phyloP scores from a whole-genome alignment of 1,140 invertebrate species.

The Drosophila suzukii region DNA sequence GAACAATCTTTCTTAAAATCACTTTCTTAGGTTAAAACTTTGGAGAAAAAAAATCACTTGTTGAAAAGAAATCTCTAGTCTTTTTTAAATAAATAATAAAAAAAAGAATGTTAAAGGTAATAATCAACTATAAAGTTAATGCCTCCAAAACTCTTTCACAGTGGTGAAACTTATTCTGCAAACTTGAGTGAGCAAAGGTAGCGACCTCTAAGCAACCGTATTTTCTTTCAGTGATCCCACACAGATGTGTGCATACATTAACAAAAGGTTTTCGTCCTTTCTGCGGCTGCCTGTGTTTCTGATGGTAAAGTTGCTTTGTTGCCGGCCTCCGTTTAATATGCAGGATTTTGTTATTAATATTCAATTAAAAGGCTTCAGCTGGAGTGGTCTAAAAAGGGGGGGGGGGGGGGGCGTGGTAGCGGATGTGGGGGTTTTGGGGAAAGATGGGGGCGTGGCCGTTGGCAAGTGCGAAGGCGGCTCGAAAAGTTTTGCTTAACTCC shows the following conservation, averaged over 20 bases:
- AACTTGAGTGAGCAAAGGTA: no score
- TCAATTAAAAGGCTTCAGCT: slow-evolving; percentile 61
- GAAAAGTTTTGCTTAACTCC: slow-evolving; percentile 35
- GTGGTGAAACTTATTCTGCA: no score
- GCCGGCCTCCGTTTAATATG: slow-evolving; percentile 52
- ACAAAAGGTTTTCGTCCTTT: slow-evolving; percentile 53
- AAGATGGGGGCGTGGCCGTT: slow-evolving; percentile 8
- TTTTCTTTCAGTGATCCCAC: slow-evolving; percentile 3
- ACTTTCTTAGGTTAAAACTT: no score
- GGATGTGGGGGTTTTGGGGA: slow-evolving; percentile 3
- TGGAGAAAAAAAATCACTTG: no score
- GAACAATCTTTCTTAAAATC: no score
- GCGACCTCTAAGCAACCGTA: not conserved
- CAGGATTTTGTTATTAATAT: slow-evolving; percentile 68
- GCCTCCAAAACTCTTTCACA: no score
- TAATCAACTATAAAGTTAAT: no score
- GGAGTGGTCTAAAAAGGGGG: slow-evolving; percentile 1
- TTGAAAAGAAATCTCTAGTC: no score
- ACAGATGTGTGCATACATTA: slow-evolving; percentile 54
- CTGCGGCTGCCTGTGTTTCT: slow-evolving; percentile 28
- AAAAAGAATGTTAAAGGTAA: no score
- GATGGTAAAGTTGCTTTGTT: slow-evolving; percentile 38
- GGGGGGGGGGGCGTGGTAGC: not conserved
- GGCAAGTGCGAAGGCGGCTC: slow-evolving; percentile 19
- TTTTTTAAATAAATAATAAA: no score